Evolutionary conservation across 2,113 vertebrate species (phyloP).

Genomic region (Climacteris rufus): DNA sequence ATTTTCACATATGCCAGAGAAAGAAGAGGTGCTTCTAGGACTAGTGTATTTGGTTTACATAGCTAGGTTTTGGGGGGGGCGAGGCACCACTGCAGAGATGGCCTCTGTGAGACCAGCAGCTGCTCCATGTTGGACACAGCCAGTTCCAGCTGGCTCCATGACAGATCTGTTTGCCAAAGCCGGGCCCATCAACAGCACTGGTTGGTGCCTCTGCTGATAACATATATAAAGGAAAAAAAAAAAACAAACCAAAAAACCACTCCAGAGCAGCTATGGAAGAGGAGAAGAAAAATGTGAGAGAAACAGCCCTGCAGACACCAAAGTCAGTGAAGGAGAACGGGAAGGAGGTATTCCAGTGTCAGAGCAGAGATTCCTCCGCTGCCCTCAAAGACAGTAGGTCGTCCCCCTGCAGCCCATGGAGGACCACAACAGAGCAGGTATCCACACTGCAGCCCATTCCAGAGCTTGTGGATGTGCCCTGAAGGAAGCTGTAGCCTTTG

Average conservation of each 20-base stretch:
- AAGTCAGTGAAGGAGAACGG: neutral
- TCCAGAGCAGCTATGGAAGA: neutral
- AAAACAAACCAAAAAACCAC: no score
- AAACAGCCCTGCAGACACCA: neutral
- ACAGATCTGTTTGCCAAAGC: neutral
- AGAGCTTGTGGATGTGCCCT: neutral
- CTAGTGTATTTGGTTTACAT: neutral
- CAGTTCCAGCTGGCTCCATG: neutral
- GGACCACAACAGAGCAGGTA: neutral
- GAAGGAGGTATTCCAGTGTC: neutral
- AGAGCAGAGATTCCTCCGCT: neutral
- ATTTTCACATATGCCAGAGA: neutral
- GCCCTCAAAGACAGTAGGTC: fast-evolving
- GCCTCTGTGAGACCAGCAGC: neutral
- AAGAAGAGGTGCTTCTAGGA: neutral
- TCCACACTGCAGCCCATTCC: neutral
- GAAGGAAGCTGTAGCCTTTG: neutral
- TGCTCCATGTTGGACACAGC: neutral
- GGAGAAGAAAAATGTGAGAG: neutral
- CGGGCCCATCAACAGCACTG: neutral
- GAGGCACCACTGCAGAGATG: neutral
- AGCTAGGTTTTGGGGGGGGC: neutral
- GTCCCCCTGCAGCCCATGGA: fast-evolving
- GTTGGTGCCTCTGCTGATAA: neutral
- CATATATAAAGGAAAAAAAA: neutral